Evolutionary conservation across 2,797 vertebrate species (phyloP), one percentile per base, ranked within the genome.

Genomic region (Sebastiscus albofasciatus): DNA sequence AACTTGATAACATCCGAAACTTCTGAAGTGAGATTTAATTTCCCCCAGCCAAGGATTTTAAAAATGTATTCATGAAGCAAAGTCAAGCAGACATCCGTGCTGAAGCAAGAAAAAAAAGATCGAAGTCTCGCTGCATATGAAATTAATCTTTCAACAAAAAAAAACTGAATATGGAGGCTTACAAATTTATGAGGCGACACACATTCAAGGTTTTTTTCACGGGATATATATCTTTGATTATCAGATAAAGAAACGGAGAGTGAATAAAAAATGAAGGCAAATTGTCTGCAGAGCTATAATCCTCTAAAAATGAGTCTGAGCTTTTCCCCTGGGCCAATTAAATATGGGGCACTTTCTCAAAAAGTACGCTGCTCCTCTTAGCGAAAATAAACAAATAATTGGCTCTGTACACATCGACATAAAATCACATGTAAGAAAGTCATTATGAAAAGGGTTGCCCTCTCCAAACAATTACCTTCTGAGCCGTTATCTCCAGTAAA

Each of bases 21-120:
- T 87, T 91, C 65, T 83, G 55, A 87, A 87, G 81, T 61, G 59
- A 83, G 87, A 86, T 87, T 90, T 86, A 72, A 86, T 87, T 89
- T 79, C 75, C 77, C 62, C 62, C 55, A 80, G 85, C 62, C 1
- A 67, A 72, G 77, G 79, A 74, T 91, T 92, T 88, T 12, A 56
- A 80, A 88, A 89, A 85, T 84, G 64, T 78, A 86, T 88, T 90
- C 76, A 79, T 84, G 85, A 49, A 82, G 71, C 60, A 77, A 81
- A 88, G 71, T 87, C 80, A 77, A 54, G 67, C 58, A 89, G 72
- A 79, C 80, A 62, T 42, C 39, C 1, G 8, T 9, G 42, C 39
- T 64, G 27, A 81, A 74, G 77, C 72, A 58, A 52, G 55, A 83
- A 72, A 58, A 82, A 75, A 76, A 75, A 74, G 26, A 62, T 29